Percentiles rank a stretch among this genome's conserved stretches.
phyloP scores from a whole-genome alignment of 2,113 vertebrate species.

The Orycteropus afer region DNA sequence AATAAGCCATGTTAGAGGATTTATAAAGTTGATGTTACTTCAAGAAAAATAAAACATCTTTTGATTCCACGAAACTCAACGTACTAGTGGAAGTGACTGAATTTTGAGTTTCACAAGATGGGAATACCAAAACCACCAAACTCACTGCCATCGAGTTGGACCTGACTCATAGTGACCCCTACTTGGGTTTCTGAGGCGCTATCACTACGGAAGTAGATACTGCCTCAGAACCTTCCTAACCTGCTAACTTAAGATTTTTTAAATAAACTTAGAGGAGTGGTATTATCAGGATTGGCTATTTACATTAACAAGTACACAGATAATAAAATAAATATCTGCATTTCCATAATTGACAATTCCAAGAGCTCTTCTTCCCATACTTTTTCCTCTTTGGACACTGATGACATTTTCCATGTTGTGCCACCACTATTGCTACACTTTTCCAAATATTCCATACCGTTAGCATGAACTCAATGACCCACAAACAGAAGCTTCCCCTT shows the following conservation, averaged over 20 bases:
- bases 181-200: too few relatives aligned
- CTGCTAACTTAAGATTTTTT: neutral
- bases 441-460: too few relatives aligned
- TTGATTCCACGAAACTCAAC: neutral
- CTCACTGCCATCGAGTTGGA: neutral
- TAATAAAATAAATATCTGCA: neutral
- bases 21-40: neutral
- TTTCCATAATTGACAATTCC: neutral
- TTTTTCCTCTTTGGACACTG: too few relatives aligned
- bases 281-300: neutral
- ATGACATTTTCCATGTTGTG: too few relatives aligned
- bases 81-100: neutral
- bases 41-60: conserved; percentile 1
- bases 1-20: neutral
- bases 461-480: too few relatives aligned
- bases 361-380: neutral
- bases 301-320: conserved; percentile 3
- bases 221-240: too few relatives aligned
- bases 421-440: too few relatives aligned
- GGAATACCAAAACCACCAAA: neutral
- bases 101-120: neutral
- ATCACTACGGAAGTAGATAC: too few relatives aligned
- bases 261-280: neutral
- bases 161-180: too few relatives aligned
- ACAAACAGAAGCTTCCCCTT: too few relatives aligned